Base-by-base conservation (phyloP, 2,888 invertebrate genomes). In the Tipula lateralis region DNA sequence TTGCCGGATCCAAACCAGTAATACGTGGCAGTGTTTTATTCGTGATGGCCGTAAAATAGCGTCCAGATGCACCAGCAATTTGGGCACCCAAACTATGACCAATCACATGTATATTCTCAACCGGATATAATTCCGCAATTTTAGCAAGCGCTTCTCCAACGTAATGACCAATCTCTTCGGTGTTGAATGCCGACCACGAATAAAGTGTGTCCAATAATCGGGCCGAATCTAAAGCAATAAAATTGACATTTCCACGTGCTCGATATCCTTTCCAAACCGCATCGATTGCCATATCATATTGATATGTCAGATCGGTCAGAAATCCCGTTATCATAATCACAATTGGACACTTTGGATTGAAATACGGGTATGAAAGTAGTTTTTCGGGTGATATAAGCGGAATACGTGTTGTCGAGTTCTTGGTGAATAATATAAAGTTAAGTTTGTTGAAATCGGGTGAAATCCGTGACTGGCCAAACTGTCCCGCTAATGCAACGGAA, bases 251-350 rank as follows among this genome's bases (percentile, higher is more conserved):
- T 1, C 32, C 32, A 5, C 82, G 82, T 29, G 82, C 82, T 0
- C 86, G 87, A 84, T 89, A 90, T 32, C 89, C 90, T 84, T 88
- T 86, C 12, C 88, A 87, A 16, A 90, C 85, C 0, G 85, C 86
- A 32, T 88, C 87, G 50, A 90, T 88, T 9, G 85, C 24, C 87
- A 85, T 2, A 24, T 88, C 87, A 2, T 88, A 87, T 2, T 88
- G 88, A 85, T 88, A 89, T 7, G 16, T 87, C 90, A 85, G 5
- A 12, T 87, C 88, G 2, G 89, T 89, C 1, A 87, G 88, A 90
- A 90, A 90, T 5, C 90, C 90, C 1, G 90, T 90, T 24, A 89
- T 89, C 84, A 90, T 86, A 16, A 90, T 88, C 6, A 89, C 88
- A 1, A 89, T 88, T 84, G 87, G 87, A 85, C 89, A 89, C 0